Evolutionary conservation across 2,113 vertebrate genomes (phyloP).

Genomic region (Ariopsis seemanni): DNA sequence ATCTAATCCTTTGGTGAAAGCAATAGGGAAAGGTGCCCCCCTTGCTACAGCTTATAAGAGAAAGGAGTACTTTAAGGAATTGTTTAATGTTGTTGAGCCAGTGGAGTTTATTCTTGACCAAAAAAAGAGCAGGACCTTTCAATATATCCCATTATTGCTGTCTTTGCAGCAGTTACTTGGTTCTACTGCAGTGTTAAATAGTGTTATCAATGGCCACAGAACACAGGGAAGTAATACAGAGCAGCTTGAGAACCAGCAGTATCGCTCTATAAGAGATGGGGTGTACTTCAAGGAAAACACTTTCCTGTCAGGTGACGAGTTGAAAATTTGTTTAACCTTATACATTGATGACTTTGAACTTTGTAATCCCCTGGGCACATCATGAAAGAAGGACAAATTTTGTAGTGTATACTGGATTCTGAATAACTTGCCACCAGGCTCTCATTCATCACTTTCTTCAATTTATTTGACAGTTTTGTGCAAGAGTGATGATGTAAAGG

Average conservation of each 20-base stretch:
- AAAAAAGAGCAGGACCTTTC: not conserved
- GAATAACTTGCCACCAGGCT: too few species aligned
- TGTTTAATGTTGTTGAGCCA: not conserved
- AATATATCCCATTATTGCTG: not conserved
- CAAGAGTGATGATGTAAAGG: too few species aligned
- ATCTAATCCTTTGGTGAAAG: slow-evolving; percentile 31
- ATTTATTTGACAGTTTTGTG: too few species aligned
- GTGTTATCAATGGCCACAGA: not conserved
- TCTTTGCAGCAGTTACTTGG: not conserved
- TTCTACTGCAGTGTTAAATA: not conserved
- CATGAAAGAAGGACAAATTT: too few species aligned
- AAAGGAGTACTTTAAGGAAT: slow-evolving; percentile 39
- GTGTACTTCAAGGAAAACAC: too few species aligned
- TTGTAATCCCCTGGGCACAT: too few species aligned
- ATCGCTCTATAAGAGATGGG: not conserved
- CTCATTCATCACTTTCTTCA: too few species aligned
- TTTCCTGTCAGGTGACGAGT: too few species aligned
- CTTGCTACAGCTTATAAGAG: slow-evolving; percentile 39
- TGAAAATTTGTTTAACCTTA: too few species aligned
- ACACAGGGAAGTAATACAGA: not conserved
- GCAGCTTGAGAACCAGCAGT: not conserved
- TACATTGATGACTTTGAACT: too few species aligned
- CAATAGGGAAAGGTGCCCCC: not conserved
- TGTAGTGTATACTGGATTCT: too few species aligned
- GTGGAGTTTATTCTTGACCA: slow-evolving; percentile 24